Evolutionary conservation across 1,140 invertebrate species (phyloP).

Genomic region (Wasmannia auropunctata): DNA sequence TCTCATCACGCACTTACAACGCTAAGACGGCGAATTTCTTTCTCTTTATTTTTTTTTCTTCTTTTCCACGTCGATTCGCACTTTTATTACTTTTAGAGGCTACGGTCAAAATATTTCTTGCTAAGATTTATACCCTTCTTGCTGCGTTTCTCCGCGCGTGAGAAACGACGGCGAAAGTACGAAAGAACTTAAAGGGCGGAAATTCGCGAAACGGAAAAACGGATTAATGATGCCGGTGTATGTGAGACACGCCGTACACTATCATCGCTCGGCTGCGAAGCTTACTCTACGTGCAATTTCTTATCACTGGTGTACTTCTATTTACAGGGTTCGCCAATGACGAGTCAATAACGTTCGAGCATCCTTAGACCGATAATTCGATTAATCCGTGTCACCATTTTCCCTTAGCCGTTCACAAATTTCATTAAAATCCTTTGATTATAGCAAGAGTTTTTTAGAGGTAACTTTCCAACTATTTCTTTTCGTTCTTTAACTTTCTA

Average conservation of each 20-base stretch:
- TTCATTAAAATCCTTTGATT: not conserved
- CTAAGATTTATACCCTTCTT: slow-evolving; percentile 76
- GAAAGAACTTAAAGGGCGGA: slow-evolving; percentile 20
- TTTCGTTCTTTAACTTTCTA: not conserved
- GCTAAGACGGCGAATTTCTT: slow-evolving; percentile 58
- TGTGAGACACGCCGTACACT: slow-evolving; percentile 16
- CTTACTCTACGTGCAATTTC: slow-evolving; percentile 46
- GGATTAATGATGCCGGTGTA: slow-evolving; percentile 3
- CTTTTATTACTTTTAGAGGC: slow-evolving; percentile 67
- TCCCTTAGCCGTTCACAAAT: slow-evolving; percentile 4
- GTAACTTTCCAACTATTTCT: not conserved
- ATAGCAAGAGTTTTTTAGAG: not conserved
- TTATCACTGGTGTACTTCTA: slow-evolving; percentile 53
- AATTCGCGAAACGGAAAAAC: slow-evolving; percentile 31
- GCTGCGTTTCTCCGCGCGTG: slow-evolving; percentile 6
- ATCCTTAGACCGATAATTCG: slow-evolving; percentile 45
- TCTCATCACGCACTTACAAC: slow-evolving; percentile 67
- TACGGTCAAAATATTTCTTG: slow-evolving; percentile 81
- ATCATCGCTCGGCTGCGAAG: slow-evolving; percentile 22
- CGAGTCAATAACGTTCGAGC: slow-evolving; percentile 49
- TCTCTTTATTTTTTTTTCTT: not conserved
- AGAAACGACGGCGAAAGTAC: slow-evolving; percentile 27
- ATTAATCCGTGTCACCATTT: slow-evolving; percentile 26
- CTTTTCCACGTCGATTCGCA: slow-evolving; percentile 73
- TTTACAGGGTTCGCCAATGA: slow-evolving; percentile 42